phyloP scores from a whole-genome alignment of 2,113 vertebrate species.

The Panthera uncia region DNA sequence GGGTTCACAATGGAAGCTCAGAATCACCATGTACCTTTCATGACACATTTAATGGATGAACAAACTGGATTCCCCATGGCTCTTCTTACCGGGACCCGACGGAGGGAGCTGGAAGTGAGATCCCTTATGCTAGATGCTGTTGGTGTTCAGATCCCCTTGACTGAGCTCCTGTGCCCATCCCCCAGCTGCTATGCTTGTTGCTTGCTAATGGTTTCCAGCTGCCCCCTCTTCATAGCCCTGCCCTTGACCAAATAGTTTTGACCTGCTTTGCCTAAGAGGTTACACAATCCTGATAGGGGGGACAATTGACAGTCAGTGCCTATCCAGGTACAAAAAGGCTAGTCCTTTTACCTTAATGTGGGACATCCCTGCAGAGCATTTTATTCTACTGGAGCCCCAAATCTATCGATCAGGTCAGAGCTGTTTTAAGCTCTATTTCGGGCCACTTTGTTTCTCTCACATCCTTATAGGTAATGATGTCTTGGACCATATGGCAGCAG shows the following conservation, averaged over 20 bases:
- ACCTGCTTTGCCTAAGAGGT: not conserved
- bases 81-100: not conserved
- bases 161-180: not conserved
- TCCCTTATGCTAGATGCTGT: not conserved
- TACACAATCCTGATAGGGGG: not conserved
- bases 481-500: not conserved
- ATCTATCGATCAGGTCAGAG: not conserved
- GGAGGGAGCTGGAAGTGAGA: not conserved
- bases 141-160: not conserved
- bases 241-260: not conserved
- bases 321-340: not conserved
- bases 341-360: not conserved
- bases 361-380: not conserved
- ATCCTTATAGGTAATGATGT: no score
- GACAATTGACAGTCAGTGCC: not conserved
- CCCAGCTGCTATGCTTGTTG: not conserved
- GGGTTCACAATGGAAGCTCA: not conserved
- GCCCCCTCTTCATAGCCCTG: not conserved
- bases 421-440: not conserved
- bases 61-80: not conserved
- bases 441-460: not conserved
- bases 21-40: not conserved
- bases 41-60: not conserved
- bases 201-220: not conserved
- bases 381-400: not conserved